Base-by-base conservation (phyloP, 2,888 invertebrate species). In the Leptura quadrifasciata region DNA sequence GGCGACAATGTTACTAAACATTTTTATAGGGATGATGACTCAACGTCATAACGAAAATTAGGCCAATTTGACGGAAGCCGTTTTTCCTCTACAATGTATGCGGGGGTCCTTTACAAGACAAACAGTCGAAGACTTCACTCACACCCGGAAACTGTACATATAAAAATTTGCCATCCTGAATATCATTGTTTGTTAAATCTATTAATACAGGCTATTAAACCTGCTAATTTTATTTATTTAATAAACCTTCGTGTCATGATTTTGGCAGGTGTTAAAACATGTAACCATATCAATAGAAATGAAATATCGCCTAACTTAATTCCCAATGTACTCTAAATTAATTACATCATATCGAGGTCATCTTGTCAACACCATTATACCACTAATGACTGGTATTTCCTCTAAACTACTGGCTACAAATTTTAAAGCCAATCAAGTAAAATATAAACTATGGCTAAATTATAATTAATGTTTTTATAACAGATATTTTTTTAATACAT, bases 321-420 rank as follows among this genome's bases (percentile, higher is more conserved):
- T 15, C 12, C 10, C 39, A 10, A 10, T 15, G 15, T 55, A 17
- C 8, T 27, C 15, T 64, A 64, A 39, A 64, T 64, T 64, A 64
- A 64, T 64, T 47, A 39, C 64, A 12, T 18, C n/a, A 31, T 21
- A 69, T 55, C 68, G 68, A 69, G 68, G 68, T 35, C 57, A 35
- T 27, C 35, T 27, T 55, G 68, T 69, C 68, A 69, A 35, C 57
- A 35, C 18, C 57, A 69, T 69, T 69, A 69, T 57, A 69, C 67
- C 12, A 35, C n/a, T 69, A 69, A 69, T 31, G 68, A 69, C 31
- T 57, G 20, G 54, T 57, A 35, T 69, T 69, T 69, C 69, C 69
- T 57, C 27, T 35, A 58, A 69, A 35, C 35, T 57, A 17, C n/a
- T 6, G 17, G 17, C 35, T 18, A 69, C 57, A 58, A 57, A 68